Percentiles rank a stretch among this genome's conserved stretches.
phyloP scores from a whole-genome alignment of 2,888 invertebrate genomes.

The Yponomeuta sedellus region DNA sequence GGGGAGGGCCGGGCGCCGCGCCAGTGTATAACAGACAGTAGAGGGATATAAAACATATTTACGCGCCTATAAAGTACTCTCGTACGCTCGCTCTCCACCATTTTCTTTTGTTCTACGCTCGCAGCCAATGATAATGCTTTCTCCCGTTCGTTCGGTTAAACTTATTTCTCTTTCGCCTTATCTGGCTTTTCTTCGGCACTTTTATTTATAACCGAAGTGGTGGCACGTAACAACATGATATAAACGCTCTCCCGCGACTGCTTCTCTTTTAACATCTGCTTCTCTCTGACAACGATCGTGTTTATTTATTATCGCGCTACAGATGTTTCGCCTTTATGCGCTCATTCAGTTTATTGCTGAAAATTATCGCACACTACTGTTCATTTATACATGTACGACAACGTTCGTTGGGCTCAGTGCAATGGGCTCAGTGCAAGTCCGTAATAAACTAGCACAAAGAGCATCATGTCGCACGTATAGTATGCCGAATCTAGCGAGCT shows the following conservation, averaged over 20 bases:
- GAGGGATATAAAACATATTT: conserved; percentile 77
- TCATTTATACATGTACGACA: neutral
- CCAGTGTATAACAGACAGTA: conserved; percentile 76
- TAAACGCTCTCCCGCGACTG: conserved; percentile 55
- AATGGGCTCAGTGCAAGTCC: neutral
- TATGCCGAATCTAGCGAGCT: conserved; percentile 36
- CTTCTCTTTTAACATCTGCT: conserved; percentile 47
- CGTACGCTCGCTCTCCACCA: conserved; percentile 73
- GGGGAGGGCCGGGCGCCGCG: conserved; percentile 59
- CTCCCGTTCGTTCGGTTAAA: conserved; percentile 74
- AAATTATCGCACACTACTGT: neutral
- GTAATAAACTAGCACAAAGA: conserved; percentile 14
- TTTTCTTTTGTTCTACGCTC: conserved; percentile 75
- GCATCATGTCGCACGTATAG: conserved; percentile 5
- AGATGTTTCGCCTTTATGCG: conserved; percentile 7
- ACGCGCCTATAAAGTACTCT: conserved; percentile 78
- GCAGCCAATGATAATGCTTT: conserved; percentile 75
- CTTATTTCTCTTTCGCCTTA: conserved; percentile 73
- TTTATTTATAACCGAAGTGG: conserved; percentile 70
- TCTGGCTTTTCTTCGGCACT: conserved; percentile 68
- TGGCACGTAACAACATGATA: conserved; percentile 58
- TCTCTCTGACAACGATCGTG: conserved; percentile 30
- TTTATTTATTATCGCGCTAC: conserved; percentile 27
- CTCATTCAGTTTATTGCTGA: conserved; percentile 7
- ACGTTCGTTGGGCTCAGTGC: neutral